phyloP scores from a whole-genome alignment of 2,797 vertebrate genomes.

The Perodicticus potto region DNA sequence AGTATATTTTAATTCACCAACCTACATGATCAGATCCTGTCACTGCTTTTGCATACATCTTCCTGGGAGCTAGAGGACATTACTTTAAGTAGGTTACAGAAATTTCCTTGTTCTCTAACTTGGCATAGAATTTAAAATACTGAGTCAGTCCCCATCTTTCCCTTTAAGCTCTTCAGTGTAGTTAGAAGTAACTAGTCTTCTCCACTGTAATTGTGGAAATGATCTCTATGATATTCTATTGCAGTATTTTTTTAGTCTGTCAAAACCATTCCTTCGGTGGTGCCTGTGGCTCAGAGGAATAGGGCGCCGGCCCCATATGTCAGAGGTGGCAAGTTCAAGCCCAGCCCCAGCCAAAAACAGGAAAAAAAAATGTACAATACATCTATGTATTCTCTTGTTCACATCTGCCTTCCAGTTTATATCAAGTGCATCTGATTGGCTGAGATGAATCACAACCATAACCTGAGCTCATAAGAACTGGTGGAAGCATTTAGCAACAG shows the following conservation, averaged over 20 bases:
- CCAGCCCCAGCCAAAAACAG: no score
- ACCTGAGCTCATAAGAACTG: not conserved
- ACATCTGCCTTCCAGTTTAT: not conserved
- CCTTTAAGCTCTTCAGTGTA: not conserved
- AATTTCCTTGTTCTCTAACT: not conserved
- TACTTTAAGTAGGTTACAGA: not conserved
- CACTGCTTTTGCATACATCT: not conserved
- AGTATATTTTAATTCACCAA: slow-evolving; percentile 21
- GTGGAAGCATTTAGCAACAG: not conserved
- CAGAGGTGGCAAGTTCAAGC: no score
- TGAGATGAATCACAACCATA: not conserved
- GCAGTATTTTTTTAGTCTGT: not conserved
- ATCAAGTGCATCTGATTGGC: not conserved
- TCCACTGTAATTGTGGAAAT: not conserved
- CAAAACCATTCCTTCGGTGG: not conserved
- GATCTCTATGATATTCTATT: not conserved
- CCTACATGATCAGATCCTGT: not conserved
- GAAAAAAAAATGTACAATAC: not conserved
- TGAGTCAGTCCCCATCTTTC: not conserved
- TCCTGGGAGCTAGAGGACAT: not conserved
- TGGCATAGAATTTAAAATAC: not conserved
- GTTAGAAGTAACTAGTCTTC: not conserved
- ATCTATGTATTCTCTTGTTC: not conserved
- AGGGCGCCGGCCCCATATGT: no score
- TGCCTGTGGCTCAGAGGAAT: no score